phyloP scores from a whole-genome alignment of 2,113 vertebrate species.

The Oceanites oceanicus region DNA sequence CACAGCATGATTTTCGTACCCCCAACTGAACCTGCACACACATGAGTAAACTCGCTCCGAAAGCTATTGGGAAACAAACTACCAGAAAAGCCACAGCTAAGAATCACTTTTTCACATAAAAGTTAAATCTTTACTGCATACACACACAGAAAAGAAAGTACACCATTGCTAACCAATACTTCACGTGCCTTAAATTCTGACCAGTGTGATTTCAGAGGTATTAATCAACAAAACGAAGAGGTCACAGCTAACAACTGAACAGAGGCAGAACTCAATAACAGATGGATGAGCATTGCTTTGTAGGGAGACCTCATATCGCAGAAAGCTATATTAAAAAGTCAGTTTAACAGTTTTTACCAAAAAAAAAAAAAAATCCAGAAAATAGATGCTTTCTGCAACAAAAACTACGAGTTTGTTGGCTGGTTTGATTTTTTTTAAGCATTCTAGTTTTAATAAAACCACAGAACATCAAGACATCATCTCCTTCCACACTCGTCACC shows the following conservation, averaged over 20 bases:
- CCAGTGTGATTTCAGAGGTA: neutral
- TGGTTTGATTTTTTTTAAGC: neutral
- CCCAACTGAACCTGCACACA: neutral
- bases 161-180: neutral
- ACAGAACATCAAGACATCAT: neutral
- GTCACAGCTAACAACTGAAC: neutral
- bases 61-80: neutral
- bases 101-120: neutral
- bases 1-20: neutral
- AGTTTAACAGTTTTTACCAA: neutral
- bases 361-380: neutral
- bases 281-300: neutral
- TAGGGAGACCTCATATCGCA: neutral
- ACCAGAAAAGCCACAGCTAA: neutral
- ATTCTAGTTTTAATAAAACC: neutral
- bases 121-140: neutral
- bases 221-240: neutral
- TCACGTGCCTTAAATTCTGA: neutral
- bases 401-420: neutral
- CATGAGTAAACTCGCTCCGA: fast-evolving
- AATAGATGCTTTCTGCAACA: neutral
- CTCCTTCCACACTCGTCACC: neutral
- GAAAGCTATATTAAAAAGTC: neutral
- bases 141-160: neutral
- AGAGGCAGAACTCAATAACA: neutral